These are phyloP conservation scores for Ceratosolen solmsi DNA, from an alignment of 1,140 invertebrate genomes.

Conservation along the genomic window DNA sequence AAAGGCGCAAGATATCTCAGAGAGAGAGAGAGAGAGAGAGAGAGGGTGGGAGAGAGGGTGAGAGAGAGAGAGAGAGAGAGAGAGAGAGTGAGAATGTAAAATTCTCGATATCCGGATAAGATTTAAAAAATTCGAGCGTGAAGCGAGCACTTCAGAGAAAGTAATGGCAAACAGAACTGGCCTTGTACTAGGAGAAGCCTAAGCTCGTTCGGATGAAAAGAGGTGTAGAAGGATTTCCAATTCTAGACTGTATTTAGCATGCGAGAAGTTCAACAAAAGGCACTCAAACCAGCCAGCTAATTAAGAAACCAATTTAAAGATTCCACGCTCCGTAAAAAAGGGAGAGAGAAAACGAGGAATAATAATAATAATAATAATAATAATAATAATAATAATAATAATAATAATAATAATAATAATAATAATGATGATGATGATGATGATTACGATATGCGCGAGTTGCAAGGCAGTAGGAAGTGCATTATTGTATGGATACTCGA, in stretches of 20 bases:
- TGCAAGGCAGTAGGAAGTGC: not conserved
- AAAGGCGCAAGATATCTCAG: too few species aligned
- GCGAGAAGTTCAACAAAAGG: not conserved
- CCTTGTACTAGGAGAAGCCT: not conserved
- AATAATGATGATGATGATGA: too few species aligned
- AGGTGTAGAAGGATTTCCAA: not conserved
- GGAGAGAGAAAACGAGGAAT: not conserved
- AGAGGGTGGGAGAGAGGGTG: too few species aligned
- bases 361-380: too few species aligned
- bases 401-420: too few species aligned
- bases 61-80: too few species aligned
- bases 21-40: too few species aligned
- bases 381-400: too few species aligned
- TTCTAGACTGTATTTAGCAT: not conserved
- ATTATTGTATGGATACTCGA: too few species aligned
- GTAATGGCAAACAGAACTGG: conserved; percentile 29
- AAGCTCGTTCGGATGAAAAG: not conserved
- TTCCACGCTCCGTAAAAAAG: not conserved
- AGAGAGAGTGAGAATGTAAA: not conserved
- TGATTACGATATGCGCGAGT: not conserved
- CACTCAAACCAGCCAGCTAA: not conserved
- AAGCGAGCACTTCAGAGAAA: not conserved
- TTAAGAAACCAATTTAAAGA: not conserved
- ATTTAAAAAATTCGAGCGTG: not conserved
- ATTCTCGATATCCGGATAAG: not conserved